Evolutionary conservation across 2,888 invertebrate genomes (phyloP).

Genomic region (Dascillus cervinus): DNA sequence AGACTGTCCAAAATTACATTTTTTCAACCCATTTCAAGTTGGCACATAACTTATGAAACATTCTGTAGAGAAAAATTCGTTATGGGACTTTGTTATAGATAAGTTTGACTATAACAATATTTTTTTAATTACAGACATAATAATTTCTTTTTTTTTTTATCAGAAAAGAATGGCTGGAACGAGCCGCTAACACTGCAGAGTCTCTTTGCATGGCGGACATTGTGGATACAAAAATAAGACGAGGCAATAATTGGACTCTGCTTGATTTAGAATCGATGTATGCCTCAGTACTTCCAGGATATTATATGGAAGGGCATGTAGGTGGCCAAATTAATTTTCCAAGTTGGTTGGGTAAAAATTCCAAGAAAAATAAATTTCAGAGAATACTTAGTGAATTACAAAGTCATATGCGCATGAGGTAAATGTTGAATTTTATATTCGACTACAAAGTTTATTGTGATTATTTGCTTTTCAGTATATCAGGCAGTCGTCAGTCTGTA

Average conservation of each 20-base stretch:
- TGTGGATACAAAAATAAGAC: slow-evolving; percentile 74
- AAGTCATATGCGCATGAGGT: slow-evolving; percentile 78
- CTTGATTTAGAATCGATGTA: slow-evolving; percentile 81
- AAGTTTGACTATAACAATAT: slow-evolving; percentile 3
- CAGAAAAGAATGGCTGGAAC: slow-evolving; percentile 54
- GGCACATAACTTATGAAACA: no score
- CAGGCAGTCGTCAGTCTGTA: slow-evolving; percentile 73
- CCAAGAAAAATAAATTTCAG: slow-evolving; percentile 71
- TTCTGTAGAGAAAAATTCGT: neutral
- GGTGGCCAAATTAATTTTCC: slow-evolving; percentile 83
- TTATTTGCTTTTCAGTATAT: slow-evolving; percentile 52
- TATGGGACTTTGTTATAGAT: neutral
- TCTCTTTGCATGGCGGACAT: slow-evolving; percentile 80
- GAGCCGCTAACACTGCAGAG: slow-evolving; percentile 75
- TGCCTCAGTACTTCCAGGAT: slow-evolving; percentile 86
- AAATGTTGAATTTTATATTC: no score
- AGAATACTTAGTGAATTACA: slow-evolving; percentile 77
- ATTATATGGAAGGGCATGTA: slow-evolving; percentile 73
- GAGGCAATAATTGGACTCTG: slow-evolving; percentile 77
- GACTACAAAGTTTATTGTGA: no score
- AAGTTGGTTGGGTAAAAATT: slow-evolving; percentile 93
- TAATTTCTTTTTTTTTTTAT: no score
- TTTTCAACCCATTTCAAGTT: no score
- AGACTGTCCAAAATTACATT: no score
- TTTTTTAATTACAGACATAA: slow-evolving; percentile 26